A percentile compares a stretch with the other conserved stretches of the same genome.
phyloP scores from a whole-genome alignment of 1,140 invertebrate genomes.

The Myzus persicae region DNA sequence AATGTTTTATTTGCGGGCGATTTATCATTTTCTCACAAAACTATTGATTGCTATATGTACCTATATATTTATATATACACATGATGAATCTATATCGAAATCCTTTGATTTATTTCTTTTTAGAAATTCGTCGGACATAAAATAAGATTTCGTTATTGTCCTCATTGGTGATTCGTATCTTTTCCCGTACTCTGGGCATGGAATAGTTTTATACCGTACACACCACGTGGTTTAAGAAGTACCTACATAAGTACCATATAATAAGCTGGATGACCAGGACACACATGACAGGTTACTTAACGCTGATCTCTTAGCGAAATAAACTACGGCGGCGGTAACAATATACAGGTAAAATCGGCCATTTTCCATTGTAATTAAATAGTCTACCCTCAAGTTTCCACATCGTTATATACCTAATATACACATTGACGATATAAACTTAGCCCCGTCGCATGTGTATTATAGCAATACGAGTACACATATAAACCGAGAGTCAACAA shows the following conservation, averaged over 20 bases:
- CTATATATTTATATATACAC: too few relatives aligned
- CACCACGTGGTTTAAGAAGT: not conserved
- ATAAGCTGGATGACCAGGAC: not conserved
- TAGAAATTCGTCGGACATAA: not conserved
- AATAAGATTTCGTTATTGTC: not conserved
- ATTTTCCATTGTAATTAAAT: not conserved
- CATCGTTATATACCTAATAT: not conserved
- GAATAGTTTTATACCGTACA: not conserved
- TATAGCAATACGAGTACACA: not conserved
- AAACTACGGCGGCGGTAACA: not conserved
- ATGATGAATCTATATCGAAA: not conserved
- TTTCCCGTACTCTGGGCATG: not conserved
- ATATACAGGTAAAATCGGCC: not conserved
- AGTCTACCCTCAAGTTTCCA: not conserved
- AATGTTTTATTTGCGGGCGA: not conserved
- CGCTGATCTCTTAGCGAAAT: not conserved
- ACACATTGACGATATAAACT: not conserved
- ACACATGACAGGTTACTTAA: not conserved
- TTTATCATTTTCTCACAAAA: not conserved
- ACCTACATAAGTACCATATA: too few relatives aligned
- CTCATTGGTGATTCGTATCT: not conserved
- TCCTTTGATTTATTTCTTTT: slow-evolving; percentile 22
- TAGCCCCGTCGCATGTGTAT: not conserved
- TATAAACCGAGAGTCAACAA: not conserved
- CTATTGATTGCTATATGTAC: not conserved